Evolutionary conservation across 2,888 invertebrate genomes (phyloP), one percentile per base, ranked within the genome.

Genomic region (Sarcophaga variegata): DNA sequence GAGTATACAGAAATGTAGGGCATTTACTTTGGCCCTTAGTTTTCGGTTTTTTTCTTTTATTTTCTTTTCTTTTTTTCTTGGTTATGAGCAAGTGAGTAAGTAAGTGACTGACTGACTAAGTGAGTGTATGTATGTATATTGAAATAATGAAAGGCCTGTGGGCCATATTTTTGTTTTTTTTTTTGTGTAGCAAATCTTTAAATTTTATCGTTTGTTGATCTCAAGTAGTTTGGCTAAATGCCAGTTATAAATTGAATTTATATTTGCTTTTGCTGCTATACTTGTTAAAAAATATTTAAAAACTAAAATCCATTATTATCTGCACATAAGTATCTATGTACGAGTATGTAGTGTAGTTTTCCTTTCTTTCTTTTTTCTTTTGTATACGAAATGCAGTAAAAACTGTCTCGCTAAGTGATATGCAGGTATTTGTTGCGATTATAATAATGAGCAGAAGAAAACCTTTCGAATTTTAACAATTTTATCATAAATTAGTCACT

Each of bases 401-500:
- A 80, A 70, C 75, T 63, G 20, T 69, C 77, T 75, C 14, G 8
- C 37, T 37, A 37, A 10, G 10, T 37, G 37, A 37, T 37, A 37
- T 37, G 37, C 37, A 37, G 37, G 37, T 37, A 37, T 37, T 37
- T 37, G 37, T 37, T 37, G 37, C 37, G 8, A 10, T 37, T 37
- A 1, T 37, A 37, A 37, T 37, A 10, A 37, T 8, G 8, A 37
- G 37, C 8, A 37, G 0, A 37, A 62, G 20, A 62, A n/a, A 47
- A 45, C 66, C 25, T 69, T 27, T 20, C n/a, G 10, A 20, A 37
- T 37, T 37, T 37, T 37, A 72, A 79, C 67, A 69, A 75, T 81
- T 75, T 83, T 37, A 37, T 37, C 81, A 81, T 83, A 87, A 83
- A 87, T 87, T 87, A 87, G 87, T 87, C 87, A 87, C 81, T 84